Evolutionary conservation across 2,888 invertebrate species (phyloP).

Genomic region (Anthophora plumipes): DNA sequence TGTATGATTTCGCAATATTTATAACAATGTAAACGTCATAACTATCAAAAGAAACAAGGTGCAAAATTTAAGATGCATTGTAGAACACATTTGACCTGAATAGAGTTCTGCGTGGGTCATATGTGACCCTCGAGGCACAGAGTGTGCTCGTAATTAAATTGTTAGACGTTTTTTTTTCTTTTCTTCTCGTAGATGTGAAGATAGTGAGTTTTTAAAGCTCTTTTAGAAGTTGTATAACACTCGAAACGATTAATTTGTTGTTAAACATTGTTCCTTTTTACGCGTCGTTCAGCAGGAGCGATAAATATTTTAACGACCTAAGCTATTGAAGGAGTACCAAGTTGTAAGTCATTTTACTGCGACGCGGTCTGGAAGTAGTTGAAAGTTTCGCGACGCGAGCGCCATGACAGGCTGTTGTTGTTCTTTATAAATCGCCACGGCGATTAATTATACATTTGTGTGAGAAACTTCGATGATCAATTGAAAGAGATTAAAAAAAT

Average conservation of each 20-base stretch:
- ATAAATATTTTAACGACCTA: conserved; percentile 50
- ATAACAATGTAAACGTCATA: too few species aligned
- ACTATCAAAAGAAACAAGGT: too few species aligned
- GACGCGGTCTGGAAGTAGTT: conserved; percentile 37
- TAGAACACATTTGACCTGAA: too few species aligned
- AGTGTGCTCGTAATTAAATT: background rate
- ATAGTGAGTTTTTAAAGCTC: background rate
- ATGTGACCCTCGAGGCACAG: too few species aligned
- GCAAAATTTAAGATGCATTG: too few species aligned
- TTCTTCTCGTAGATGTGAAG: background rate
- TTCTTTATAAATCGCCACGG: conserved; percentile 35
- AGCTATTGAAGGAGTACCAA: conserved; percentile 38
- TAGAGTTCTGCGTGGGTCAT: too few species aligned
- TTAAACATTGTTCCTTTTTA: background rate
- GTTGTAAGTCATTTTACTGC: conserved; percentile 38
- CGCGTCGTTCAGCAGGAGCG: conserved; percentile 16
- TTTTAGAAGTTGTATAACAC: too few species aligned
- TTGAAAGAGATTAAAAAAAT: conserved; percentile 10
- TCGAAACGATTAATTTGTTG: background rate
- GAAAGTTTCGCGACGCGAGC: conserved; percentile 20
- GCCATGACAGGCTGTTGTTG: conserved; percentile 45
- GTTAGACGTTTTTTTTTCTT: background rate
- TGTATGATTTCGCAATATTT: too few species aligned
- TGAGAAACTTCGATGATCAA: background rate
- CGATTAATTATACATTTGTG: conserved; percentile 55